Percentiles rank a stretch among this genome's conserved stretches.
Evolutionary conservation across 2,113 vertebrate genomes (phyloP).

Genomic region (Scytalopus superciliaris): DNA sequence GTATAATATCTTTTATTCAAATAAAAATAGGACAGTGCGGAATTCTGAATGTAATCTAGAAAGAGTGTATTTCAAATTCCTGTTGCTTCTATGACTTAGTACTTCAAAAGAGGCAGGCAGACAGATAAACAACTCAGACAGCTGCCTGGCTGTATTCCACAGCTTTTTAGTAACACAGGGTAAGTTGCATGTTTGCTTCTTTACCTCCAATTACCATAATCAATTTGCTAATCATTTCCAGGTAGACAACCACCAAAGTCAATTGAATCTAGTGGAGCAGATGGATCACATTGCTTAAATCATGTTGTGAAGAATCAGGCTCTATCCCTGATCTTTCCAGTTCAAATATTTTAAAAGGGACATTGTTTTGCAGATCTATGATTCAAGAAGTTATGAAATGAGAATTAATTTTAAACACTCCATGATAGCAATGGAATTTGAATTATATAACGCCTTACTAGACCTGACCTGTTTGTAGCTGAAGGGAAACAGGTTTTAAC

Average conservation of each 20-base stretch:
- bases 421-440: background rate
- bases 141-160: background rate
- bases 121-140: background rate
- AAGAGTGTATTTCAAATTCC: background rate
- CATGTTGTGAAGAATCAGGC: background rate
- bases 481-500: background rate
- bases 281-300: background rate
- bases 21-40: background rate
- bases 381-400: background rate
- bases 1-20: background rate
- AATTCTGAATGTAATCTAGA: background rate
- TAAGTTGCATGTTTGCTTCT: background rate
- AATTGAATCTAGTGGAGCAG: background rate
- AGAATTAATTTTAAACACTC: background rate
- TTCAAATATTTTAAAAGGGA: background rate
- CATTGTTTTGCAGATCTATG: background rate
- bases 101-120: background rate
- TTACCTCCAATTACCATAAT: background rate
- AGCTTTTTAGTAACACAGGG: background rate
- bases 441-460: background rate
- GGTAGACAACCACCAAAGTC: background rate
- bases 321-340: background rate
- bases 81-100: background rate
- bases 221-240: conserved; percentile 33
- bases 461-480: background rate